These are phyloP conservation scores for Notodonta dromedarius DNA, from an alignment of 2,888 invertebrate species.

Conservation along the genomic window DNA sequence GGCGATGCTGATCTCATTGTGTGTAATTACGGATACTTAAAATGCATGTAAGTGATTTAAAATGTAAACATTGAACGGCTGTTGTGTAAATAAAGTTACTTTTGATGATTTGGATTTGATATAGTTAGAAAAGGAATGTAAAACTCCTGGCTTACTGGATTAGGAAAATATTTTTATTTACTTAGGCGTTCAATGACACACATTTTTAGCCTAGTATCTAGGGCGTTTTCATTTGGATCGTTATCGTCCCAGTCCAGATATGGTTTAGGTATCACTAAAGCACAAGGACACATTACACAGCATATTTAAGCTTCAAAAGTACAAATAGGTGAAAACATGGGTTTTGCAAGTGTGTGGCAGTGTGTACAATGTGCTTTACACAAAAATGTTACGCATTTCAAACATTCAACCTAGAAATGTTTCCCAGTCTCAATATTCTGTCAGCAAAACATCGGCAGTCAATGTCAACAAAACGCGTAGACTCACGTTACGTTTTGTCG, in stretches of 20 bases:
- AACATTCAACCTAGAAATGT: neutral
- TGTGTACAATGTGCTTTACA: neutral
- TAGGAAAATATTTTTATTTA: too few relatives aligned
- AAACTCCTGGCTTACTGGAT: too few relatives aligned
- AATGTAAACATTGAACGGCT: conserved; percentile 1
- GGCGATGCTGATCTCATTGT: conserved; percentile 4
- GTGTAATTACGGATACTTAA: neutral
- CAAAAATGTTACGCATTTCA: neutral
- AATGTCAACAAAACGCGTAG: neutral
- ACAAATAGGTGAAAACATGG: too few relatives aligned
- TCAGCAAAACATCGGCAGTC: neutral
- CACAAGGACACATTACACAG: too few relatives aligned
- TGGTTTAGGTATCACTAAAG: too few relatives aligned
- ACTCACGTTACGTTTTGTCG: conserved; percentile 2
- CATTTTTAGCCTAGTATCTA: too few relatives aligned
- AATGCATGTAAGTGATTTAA: neutral
- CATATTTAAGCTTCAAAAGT: too few relatives aligned
- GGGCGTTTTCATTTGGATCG: too few relatives aligned
- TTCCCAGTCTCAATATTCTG: neutral
- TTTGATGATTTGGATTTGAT: neutral
- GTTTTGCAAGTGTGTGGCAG: too few relatives aligned
- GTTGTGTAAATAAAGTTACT: neutral
- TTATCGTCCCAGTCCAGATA: too few relatives aligned
- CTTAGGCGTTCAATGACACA: too few relatives aligned
- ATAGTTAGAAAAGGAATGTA: neutral